Percentiles rank a stretch among this genome's conserved stretches.
These are phyloP conservation scores for Dorcus parallelipipedus DNA, from an alignment of 2,888 invertebrate genomes.

Conservation along the genomic window DNA sequence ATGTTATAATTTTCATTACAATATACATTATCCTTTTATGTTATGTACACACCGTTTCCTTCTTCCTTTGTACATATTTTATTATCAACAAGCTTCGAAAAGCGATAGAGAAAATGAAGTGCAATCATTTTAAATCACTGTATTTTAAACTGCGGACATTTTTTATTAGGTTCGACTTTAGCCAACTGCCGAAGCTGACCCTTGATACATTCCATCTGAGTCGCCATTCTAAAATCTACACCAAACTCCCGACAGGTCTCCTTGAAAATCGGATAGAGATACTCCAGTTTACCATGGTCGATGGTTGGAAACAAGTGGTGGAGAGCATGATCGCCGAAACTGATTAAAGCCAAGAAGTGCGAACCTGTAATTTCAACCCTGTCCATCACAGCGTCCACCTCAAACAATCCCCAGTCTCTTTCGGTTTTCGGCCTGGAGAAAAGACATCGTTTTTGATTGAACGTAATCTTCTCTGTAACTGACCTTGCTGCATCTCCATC, in stretches of 20 bases:
- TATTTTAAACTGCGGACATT: conserved; percentile 25
- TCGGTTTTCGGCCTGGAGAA: conserved; percentile 45
- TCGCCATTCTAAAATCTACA: conserved; percentile 49
- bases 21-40: too few relatives aligned
- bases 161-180: conserved; percentile 48
- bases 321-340: conserved; percentile 75
- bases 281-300: conserved; percentile 70
- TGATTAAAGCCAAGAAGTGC: conserved; percentile 65
- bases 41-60: too few relatives aligned
- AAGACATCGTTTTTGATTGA: background rate
- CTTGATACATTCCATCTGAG: conserved; percentile 60
- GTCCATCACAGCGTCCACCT: conserved; percentile 73
- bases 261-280: conserved; percentile 61
- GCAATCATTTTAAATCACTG: too few relatives aligned
- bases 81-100: too few relatives aligned
- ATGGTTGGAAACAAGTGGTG: conserved; percentile 82
- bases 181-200: conserved; percentile 67
- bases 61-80: too few relatives aligned
- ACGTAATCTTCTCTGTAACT: background rate
- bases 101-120: too few relatives aligned
- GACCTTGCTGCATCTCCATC: conserved; percentile 72
- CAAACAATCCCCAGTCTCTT: conserved; percentile 75
- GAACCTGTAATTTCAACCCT: conserved; percentile 65
- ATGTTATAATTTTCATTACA: too few relatives aligned
- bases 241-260: conserved; percentile 65